Conservation (phyloP, 2,797 vertebrate species). For the Phalloptychus januarius region DNA sequence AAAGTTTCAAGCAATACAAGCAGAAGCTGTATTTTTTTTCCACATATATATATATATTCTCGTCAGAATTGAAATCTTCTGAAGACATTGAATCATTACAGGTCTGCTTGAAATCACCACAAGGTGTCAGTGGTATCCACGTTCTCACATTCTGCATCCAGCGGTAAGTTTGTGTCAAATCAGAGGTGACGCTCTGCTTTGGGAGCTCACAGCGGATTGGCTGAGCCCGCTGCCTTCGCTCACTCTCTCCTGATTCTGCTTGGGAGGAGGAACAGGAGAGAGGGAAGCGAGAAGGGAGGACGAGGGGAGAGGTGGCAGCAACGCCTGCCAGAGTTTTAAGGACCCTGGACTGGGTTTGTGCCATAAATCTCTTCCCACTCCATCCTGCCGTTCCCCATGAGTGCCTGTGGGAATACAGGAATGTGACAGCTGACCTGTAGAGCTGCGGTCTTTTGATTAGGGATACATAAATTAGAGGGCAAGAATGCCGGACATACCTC, state of each 20-base stretch:
- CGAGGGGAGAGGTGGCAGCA: conserved; percentile 56
- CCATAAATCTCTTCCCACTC: conserved; percentile 83
- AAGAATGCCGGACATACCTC: conserved; percentile 73
- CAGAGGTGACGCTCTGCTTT: conserved; percentile 48
- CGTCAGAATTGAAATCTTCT: not conserved
- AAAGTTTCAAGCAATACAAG: conserved; percentile 1
- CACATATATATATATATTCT: not conserved
- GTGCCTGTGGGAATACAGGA: conserved; percentile 84
- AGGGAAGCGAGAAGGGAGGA: conserved; percentile 43
- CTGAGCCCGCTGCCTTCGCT: conserved; percentile 9
- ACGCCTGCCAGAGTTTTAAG: conserved; percentile 79
- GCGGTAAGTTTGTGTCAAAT: conserved; percentile 40
- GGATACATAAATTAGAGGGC: conserved; percentile 81
- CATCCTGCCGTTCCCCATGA: conserved; percentile 79
- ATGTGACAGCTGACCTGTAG: conserved; percentile 86
- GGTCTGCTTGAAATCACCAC: conserved; percentile 53
- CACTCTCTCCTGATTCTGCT: conserved; percentile 50
- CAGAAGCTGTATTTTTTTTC: not conserved
- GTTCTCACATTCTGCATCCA: conserved; percentile 41
- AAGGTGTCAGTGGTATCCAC: conserved; percentile 84
- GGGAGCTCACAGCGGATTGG: conserved; percentile 60
- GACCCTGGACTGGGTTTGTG: conserved; percentile 74
- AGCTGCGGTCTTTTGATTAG: conserved; percentile 79
- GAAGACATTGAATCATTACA: conserved; percentile 42
- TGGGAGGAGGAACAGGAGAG: conserved; percentile 47